A percentile compares a stretch with the other conserved stretches of the same genome.
phyloP scores from a whole-genome alignment of 2,888 invertebrate genomes.

The Mantis religiosa region DNA sequence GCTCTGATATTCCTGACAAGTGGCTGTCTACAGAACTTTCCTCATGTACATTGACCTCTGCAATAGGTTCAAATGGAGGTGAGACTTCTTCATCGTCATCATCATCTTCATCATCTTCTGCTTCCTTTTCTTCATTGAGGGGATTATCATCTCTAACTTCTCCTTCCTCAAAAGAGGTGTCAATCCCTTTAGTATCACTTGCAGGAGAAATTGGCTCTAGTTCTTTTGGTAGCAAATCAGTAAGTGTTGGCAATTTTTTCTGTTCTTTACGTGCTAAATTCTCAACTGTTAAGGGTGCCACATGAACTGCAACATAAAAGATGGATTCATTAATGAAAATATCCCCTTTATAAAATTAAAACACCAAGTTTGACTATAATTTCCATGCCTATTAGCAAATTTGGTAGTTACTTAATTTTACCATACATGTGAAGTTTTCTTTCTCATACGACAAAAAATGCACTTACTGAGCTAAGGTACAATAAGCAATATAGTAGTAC shows the following conservation, averaged over 20 bases:
- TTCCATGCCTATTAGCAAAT: background rate
- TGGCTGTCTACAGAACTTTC: slow-evolving; percentile 56
- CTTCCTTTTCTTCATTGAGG: slow-evolving; percentile 47
- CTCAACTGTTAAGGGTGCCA: background rate
- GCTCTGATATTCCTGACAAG: slow-evolving; percentile 54
- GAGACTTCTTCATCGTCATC: slow-evolving; percentile 63
- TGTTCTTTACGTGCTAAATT: slow-evolving; percentile 4
- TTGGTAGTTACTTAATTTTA: slow-evolving; percentile 28
- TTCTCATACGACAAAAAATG: background rate
- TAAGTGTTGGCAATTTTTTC: slow-evolving; percentile 38
- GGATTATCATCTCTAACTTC: slow-evolving; percentile 41
- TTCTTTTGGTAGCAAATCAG: slow-evolving; percentile 65
- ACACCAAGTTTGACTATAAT: too few relatives aligned
- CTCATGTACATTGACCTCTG: slow-evolving; percentile 47
- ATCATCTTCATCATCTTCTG: slow-evolving; percentile 62
- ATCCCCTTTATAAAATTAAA: background rate
- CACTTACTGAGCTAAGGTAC: background rate
- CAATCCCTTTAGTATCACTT: slow-evolving; percentile 54
- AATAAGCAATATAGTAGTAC: background rate
- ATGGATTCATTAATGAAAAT: background rate
- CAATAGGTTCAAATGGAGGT: slow-evolving; percentile 62
- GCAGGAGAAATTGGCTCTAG: slow-evolving; percentile 79
- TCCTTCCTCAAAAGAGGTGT: slow-evolving; percentile 34
- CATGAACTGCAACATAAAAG: slow-evolving; percentile 6
- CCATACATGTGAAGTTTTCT: slow-evolving; percentile 36